These are phyloP conservation scores for Drosophila affinis DNA, from an alignment of 2,888 invertebrate genomes.

Conservation along the genomic window DNA sequence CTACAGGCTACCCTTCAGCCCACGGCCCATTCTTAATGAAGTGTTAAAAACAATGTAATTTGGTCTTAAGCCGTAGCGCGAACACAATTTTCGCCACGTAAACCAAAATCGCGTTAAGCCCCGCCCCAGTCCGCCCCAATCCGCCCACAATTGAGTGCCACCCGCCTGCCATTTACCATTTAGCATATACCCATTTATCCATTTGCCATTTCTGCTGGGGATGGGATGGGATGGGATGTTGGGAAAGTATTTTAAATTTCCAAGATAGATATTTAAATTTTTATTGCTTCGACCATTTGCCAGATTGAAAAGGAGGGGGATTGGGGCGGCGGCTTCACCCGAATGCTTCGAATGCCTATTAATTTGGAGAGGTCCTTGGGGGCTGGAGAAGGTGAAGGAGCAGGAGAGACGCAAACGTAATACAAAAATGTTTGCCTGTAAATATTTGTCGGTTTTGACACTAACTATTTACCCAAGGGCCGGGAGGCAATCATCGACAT, in stretches of 20 bases:
- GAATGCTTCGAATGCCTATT: slow-evolving; percentile 41
- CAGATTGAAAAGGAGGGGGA: slow-evolving; percentile 62
- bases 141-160: not conserved
- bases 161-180: slow-evolving; percentile 7
- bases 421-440: slow-evolving; percentile 58
- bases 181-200: slow-evolving; percentile 37
- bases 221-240: slow-evolving; percentile 20
- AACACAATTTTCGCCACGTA: slow-evolving; percentile 50
- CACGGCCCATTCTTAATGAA: slow-evolving; percentile 71
- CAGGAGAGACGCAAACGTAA: slow-evolving; percentile 29
- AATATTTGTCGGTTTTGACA: slow-evolving; percentile 71
- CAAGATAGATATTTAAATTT: slow-evolving; percentile 76
- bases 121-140: not conserved
- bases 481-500: slow-evolving; percentile 37
- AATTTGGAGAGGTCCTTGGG: slow-evolving; percentile 25
- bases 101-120: slow-evolving; percentile 52
- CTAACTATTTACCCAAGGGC: slow-evolving; percentile 67
- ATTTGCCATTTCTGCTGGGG: slow-evolving; percentile 25
- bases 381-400: not conserved
- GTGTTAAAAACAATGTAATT: slow-evolving; percentile 79
- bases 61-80: slow-evolving; percentile 62
- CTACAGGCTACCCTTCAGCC: not conserved
- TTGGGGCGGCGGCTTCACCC: not conserved
- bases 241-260: slow-evolving; percentile 67
- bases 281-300: slow-evolving; percentile 68